Evolutionary conservation across 2,888 invertebrate species (phyloP).

Genomic region (Argyresthia goedartella): DNA sequence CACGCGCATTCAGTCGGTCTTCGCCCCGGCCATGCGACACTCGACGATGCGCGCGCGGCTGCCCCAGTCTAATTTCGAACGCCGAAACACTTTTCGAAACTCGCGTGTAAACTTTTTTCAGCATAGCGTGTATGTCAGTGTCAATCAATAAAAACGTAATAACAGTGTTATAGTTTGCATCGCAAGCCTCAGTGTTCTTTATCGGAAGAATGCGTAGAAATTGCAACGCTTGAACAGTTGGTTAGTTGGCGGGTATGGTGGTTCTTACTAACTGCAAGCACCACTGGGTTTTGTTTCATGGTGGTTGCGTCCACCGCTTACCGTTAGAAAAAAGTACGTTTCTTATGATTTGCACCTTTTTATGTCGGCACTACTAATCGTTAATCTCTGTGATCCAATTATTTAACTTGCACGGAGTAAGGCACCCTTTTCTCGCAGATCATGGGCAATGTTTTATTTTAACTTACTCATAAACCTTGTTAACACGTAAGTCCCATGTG

Average conservation of each 20-base stretch:
- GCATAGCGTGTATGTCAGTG: conserved; percentile 5
- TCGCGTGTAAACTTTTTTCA: conserved; percentile 15
- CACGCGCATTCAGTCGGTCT: conserved; percentile 6
- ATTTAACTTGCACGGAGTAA: no score
- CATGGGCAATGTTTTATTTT: no score
- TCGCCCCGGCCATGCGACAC: conserved; percentile 18
- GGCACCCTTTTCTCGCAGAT: no score
- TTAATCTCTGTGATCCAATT: no score
- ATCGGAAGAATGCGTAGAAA: conserved; percentile 46
- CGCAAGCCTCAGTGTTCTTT: conserved; percentile 9
- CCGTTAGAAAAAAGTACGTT: conserved; percentile 8
- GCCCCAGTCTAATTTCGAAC: conserved; percentile 11
- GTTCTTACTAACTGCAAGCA: conserved; percentile 39
- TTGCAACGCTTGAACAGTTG: conserved; percentile 41
- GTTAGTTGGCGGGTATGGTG: conserved; percentile 38
- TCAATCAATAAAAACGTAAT: not conserved
- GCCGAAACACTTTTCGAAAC: conserved; percentile 18
- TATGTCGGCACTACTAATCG: not conserved
- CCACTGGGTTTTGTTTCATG: conserved; percentile 42
- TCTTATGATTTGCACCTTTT: conserved; percentile 3
- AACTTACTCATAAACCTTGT: no score
- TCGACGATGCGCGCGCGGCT: conserved; percentile 38
- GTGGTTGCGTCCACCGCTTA: conserved; percentile 32
- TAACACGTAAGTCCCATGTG: no score
- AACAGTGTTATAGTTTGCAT: conserved; percentile 5